A percentile compares a stretch with the other conserved stretches of the same genome.
These are phyloP conservation scores for Peromyscus nudipes DNA, from an alignment of 2,797 vertebrate species.

Conservation along the genomic window DNA sequence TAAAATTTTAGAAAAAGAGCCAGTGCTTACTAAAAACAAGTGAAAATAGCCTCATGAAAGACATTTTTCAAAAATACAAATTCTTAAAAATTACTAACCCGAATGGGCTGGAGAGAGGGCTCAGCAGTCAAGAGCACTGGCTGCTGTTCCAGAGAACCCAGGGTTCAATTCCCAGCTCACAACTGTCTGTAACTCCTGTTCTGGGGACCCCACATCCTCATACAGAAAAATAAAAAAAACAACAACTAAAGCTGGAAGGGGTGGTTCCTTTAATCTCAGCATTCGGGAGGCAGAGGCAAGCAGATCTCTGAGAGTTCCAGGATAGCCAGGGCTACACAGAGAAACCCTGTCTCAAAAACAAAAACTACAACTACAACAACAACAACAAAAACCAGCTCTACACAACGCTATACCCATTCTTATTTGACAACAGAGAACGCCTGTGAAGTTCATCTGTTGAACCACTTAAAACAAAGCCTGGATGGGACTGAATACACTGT, in stretches of 20 bases:
- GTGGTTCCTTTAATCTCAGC: not conserved
- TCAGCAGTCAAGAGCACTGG: not conserved
- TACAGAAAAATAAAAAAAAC: not conserved
- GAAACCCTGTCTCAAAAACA: not conserved
- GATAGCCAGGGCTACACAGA: not conserved
- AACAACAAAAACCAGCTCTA: not conserved
- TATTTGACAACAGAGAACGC: conserved; percentile 36
- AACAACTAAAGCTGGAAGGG: not conserved
- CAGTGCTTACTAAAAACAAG: conserved; percentile 13
- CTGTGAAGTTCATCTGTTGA: conserved; percentile 20
- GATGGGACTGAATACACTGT: not conserved
- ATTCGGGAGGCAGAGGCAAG: not conserved
- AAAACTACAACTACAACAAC: not conserved
- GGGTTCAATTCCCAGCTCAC: not conserved
- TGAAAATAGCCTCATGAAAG: conserved; percentile 59
- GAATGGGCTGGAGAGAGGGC: too few relatives aligned
- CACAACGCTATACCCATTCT: conserved; percentile 43
- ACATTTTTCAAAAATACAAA: conserved; percentile 32
- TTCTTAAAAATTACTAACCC: conserved; percentile 60
- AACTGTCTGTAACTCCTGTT: not conserved
- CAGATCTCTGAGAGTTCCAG: not conserved
- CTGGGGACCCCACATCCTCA: not conserved
- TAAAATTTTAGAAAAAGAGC: not conserved
- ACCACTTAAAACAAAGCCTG: not conserved
- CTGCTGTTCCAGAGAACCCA: not conserved